Base-by-base conservation (phyloP, 1,140 invertebrate genomes). In the Microplitis mediator region DNA sequence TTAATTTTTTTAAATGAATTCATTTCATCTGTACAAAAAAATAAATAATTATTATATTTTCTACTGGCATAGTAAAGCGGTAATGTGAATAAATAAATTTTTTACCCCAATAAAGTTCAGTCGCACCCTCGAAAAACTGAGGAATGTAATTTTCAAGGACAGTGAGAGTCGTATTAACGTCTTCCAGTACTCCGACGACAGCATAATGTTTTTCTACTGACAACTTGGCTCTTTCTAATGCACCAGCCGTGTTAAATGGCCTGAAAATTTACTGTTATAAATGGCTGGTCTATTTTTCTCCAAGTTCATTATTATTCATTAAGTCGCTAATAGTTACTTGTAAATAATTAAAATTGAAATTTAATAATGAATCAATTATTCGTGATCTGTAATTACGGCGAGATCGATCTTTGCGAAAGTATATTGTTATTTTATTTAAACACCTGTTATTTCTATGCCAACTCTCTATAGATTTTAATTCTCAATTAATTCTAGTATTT, bases 131-230 rank as follows among this genome's bases (percentile, higher is more conserved):
- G 85, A 97, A 97, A 85, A 96, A 97, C 72, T 90, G 85, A 0
- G 95, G 95, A 56, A 96, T 90, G 82, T 95, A 96, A 80, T 93
- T 89, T 85, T 97, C 94, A 35, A 96, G 87, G 34, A 96, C 95
- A 1, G 92, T 90, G 1, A 97, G 87, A 1, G 95, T 96, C 1
- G 91, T 91, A 84, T 96, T 95, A 80, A 96, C 89, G 80, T 96
- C 94, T 80, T 96, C 95, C 0, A 97, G 87, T 5, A 97, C 93
- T 0, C 95, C 95, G 4, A 97, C 95, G 0, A 96, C 95, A 0
- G 94, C 92, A 80, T 96, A 97, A 78, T 95, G 91, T 77, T 92
- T 90, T 80, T 96, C 94, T 1, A 96, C 94, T 4, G 94, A 93
- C 69, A 91, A 86, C 84, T 96, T 96, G 0, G 95, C 95, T 76